phyloP scores from a whole-genome alignment of 1,140 invertebrate species.

The Mycetomoellerius zeteki region DNA sequence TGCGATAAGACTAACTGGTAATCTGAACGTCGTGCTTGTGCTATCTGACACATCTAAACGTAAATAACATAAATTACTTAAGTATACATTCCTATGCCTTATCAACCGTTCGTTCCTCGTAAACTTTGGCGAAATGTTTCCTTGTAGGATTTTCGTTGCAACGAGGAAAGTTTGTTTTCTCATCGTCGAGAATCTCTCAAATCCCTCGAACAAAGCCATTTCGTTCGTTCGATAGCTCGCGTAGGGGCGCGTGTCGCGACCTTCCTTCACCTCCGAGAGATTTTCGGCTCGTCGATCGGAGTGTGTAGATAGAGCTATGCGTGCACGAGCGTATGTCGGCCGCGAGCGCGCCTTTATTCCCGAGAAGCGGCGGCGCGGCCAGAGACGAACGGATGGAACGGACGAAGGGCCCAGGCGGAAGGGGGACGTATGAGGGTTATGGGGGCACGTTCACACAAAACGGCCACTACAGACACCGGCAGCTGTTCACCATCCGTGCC shows the following conservation, averaged over 20 bases:
- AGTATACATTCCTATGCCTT: background rate
- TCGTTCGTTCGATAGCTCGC: background rate
- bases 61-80: constrained; percentile 21
- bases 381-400: constrained; percentile 29
- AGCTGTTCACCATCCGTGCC: constrained; percentile 85
- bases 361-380: background rate
- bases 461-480: constrained; percentile 79
- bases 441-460: constrained; percentile 82
- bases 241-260: constrained; percentile 29
- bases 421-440: constrained; percentile 80
- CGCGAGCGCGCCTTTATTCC: constrained; percentile 72
- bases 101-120: constrained; percentile 18
- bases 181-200: constrained; percentile 16
- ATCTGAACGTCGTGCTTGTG: background rate
- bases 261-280: constrained; percentile 22
- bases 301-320: constrained; percentile 53
- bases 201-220: background rate
- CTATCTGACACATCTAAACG: background rate
- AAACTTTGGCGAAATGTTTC: constrained; percentile 25
- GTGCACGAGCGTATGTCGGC: constrained; percentile 11
- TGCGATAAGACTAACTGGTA: background rate
- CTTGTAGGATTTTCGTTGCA: background rate
- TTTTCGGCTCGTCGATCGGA: constrained; percentile 69
- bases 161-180: constrained; percentile 39
- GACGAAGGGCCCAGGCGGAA: constrained; percentile 10